A percentile compares a stretch with the other conserved stretches of the same genome.
Evolutionary conservation across 2,888 invertebrate genomes (phyloP).

Genomic region (Ferdinandea cuprea): DNA sequence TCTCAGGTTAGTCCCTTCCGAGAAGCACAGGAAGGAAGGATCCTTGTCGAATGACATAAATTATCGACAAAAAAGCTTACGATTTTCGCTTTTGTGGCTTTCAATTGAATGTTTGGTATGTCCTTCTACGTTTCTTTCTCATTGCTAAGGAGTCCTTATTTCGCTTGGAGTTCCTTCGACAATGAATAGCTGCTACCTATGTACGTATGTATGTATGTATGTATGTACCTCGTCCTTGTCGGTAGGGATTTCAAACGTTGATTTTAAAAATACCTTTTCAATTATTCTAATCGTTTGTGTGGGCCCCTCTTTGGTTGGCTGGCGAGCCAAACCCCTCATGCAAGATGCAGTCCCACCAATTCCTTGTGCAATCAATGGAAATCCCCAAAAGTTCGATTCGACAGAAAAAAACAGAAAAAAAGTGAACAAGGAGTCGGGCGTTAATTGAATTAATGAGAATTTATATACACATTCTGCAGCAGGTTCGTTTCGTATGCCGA

Average conservation of each 20-base stretch:
- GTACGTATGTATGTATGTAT: too few relatives aligned
- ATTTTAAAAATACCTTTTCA: constrained; percentile 70
- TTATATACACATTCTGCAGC: constrained; percentile 67
- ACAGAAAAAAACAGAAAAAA: not conserved
- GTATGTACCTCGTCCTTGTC: constrained; percentile 44
- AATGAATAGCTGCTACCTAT: constrained; percentile 16
- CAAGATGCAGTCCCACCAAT: constrained; percentile 23
- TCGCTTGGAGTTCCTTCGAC: constrained; percentile 43
- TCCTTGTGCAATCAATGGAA: constrained; percentile 53
- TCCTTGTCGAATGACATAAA: constrained; percentile 71
- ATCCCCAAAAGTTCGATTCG: constrained; percentile 68
- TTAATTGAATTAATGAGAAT: constrained; percentile 75
- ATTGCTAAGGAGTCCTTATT: constrained; percentile 47
- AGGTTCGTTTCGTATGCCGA: constrained; percentile 41
- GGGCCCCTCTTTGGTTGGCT: not conserved
- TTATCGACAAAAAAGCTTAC: constrained; percentile 70
- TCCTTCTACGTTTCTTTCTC: constrained; percentile 57
- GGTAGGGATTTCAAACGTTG: constrained; percentile 45
- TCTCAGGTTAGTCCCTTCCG: constrained; percentile 44
- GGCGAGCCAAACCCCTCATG: not conserved
- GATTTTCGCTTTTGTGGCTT: constrained; percentile 72
- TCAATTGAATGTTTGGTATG: constrained; percentile 72
- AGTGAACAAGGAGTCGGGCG: constrained; percentile 41
- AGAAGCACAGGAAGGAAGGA: constrained; percentile 47
- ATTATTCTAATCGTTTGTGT: constrained; percentile 70